Base-by-base conservation (phyloP, 2,113 vertebrate genomes). In the Ciconia maguari region DNA sequence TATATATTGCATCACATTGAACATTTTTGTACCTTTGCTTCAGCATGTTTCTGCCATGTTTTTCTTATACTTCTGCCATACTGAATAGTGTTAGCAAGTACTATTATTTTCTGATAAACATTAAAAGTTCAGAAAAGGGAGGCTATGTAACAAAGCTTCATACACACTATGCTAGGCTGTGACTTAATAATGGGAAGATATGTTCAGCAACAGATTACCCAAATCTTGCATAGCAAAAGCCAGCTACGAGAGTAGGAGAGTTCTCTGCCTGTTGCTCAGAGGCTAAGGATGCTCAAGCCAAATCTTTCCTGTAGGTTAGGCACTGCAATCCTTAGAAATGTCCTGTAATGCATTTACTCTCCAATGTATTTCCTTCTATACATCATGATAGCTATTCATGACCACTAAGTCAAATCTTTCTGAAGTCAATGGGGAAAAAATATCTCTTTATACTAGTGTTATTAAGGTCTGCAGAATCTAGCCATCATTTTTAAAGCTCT, bases 341-440 rank as follows among this genome's bases (percentile, higher is more conserved):
- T 30, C 38, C 16, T 38, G 13, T 17, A 46, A 41, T 0, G 0
- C 16, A 3, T 65, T 70, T 65, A 42, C 3, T n/a, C 13, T 82
- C 15, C 10, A 25, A 0, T 7, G 22, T 44, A 26, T 46, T 46
- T 65, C 72, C 41, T 77, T 82, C 52, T 18, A 5, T 44, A 44
- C 8, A 12, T 58, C 14, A 34, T 17, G 51, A 29, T 2, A 30
- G 11, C 5, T 26, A 24, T 10, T 44, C 4, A 4, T 8, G 9
- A 78, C 2, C 4, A 1, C 20, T 36, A 66, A 80, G 10, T 24
- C 48, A 80, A 86, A 86, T n/a, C 15, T 75, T 75, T 60, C 48
- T 85, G n/a, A 89, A 93, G 66, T 13, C 57, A 61, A 11, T 10
- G 20, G 26, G 11, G 13, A 6, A n/a, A 52, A 48, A 55, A 29